Conservation (phyloP, 2,113 vertebrate genomes). For the Hypanus sabinus region DNA sequence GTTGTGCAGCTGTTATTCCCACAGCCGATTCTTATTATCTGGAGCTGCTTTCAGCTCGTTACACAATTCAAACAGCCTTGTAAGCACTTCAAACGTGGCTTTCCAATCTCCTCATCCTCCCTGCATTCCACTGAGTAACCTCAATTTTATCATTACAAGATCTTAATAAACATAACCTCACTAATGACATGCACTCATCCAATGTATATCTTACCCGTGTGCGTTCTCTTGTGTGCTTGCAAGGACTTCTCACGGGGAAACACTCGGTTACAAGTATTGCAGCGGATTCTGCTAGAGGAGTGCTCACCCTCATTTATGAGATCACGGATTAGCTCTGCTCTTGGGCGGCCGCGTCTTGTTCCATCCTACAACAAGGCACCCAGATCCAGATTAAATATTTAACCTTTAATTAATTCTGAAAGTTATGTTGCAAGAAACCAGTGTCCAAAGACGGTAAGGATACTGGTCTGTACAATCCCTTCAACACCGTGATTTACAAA, state of each 20-base stretch:
- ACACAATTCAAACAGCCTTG: no score
- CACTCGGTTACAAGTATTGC: slow-evolving; percentile 90
- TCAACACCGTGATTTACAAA: not conserved
- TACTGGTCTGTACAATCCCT: not conserved
- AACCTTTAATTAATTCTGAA: not conserved
- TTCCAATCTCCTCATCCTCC: no score
- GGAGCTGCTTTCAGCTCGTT: no score
- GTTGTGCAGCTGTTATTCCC: no score
- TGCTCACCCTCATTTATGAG: slow-evolving; percentile 89
- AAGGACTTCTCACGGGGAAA: slow-evolving; percentile 93
- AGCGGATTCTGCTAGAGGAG: slow-evolving; percentile 93
- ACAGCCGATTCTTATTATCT: no score
- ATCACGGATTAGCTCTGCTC: slow-evolving; percentile 86
- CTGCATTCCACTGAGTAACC: no score
- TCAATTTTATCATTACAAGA: no score
- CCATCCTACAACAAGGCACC: slow-evolving; percentile 65
- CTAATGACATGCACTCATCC: not conserved
- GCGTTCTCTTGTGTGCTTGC: slow-evolving; percentile 93
- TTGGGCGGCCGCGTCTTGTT: slow-evolving; percentile 79
- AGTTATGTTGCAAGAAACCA: not conserved
- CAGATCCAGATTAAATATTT: not conserved
- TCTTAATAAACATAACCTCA: no score
- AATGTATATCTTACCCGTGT: slow-evolving; percentile 70
- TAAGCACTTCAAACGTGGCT: no score
- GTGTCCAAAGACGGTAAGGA: not conserved